Evolutionary conservation across 37 sponge, comb jelly and placozoan genomes (phyloP).

Genomic region (Beroe forskalii): DNA sequence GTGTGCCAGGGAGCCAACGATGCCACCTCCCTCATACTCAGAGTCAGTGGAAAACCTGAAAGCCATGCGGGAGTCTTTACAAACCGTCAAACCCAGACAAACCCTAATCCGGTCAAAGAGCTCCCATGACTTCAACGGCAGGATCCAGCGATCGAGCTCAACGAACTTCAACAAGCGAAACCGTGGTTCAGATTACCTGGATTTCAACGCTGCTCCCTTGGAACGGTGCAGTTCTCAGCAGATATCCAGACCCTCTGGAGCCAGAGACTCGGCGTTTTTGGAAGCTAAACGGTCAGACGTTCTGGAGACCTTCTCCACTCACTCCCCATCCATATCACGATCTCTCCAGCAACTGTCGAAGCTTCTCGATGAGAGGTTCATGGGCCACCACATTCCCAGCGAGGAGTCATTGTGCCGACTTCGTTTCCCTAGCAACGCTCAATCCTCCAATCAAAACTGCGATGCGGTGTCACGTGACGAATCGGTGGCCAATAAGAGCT

Average conservation of each 20-base stretch:
- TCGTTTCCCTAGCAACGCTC: slow-evolving; percentile 22
- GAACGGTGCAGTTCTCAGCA: not conserved
- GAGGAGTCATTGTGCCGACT: slow-evolving; percentile 24
- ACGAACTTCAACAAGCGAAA: not conserved
- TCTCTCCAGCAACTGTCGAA: slow-evolving; percentile 8
- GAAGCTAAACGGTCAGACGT: not conserved
- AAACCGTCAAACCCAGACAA: not conserved
- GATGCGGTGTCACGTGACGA: not conserved
- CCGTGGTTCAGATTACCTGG: no score
- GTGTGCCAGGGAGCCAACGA: not conserved
- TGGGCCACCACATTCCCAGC: not conserved
- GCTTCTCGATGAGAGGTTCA: not conserved
- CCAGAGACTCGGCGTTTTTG: no score
- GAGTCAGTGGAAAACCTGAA: not conserved
- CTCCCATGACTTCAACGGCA: not conserved
- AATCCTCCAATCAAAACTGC: not conserved
- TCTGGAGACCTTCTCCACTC: not conserved
- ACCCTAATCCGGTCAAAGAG: not conserved
- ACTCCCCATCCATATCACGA: not conserved
- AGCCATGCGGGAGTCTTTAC: not conserved
- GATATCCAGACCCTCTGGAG: no score
- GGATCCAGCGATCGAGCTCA: not conserved
- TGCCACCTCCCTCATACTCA: not conserved
- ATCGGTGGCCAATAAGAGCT: not conserved
- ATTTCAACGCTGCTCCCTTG: no score